phyloP scores from a whole-genome alignment of 2,113 vertebrate genomes.

The Spheniscus mendiculus region DNA sequence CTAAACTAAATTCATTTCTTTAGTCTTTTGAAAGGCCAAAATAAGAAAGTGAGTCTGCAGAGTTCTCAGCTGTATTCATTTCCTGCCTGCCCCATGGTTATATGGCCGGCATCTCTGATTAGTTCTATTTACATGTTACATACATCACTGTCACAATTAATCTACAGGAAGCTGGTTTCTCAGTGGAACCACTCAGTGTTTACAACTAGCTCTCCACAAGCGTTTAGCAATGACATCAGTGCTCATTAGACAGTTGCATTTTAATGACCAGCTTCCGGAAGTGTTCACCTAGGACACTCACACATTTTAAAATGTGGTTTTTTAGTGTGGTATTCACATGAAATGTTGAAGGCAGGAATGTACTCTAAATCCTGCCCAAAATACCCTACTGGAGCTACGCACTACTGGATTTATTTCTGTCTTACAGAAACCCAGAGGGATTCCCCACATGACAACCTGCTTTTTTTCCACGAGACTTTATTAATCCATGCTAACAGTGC shows the following conservation, averaged over 20 bases:
- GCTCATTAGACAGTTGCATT: not conserved
- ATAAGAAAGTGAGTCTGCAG: constrained; percentile 19
- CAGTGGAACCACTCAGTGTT: not conserved
- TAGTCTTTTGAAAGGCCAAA: not conserved
- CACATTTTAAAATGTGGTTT: not conserved
- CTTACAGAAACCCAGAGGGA: not conserved
- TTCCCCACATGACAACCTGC: not conserved
- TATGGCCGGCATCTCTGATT: not conserved
- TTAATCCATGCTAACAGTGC: not conserved
- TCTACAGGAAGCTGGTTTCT: constrained; percentile 39
- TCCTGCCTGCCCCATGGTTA: not conserved
- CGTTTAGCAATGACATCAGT: not conserved
- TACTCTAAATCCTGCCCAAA: not conserved
- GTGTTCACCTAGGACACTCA: not conserved
- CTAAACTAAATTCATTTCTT: not conserved
- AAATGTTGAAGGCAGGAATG: not conserved
- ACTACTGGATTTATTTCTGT: not conserved
- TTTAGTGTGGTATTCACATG: not conserved
- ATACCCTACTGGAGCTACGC: not conserved
- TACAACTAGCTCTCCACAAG: not conserved
- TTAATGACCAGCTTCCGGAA: not conserved
- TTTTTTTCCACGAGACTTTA: not conserved
- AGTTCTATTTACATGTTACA: not conserved
- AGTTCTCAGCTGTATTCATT: not conserved
- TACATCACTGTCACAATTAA: not conserved